A percentile compares a stretch with the other conserved stretches of the same genome.
phyloP scores from a whole-genome alignment of 2,797 vertebrate genomes.

The Notolabrus celidotus region DNA sequence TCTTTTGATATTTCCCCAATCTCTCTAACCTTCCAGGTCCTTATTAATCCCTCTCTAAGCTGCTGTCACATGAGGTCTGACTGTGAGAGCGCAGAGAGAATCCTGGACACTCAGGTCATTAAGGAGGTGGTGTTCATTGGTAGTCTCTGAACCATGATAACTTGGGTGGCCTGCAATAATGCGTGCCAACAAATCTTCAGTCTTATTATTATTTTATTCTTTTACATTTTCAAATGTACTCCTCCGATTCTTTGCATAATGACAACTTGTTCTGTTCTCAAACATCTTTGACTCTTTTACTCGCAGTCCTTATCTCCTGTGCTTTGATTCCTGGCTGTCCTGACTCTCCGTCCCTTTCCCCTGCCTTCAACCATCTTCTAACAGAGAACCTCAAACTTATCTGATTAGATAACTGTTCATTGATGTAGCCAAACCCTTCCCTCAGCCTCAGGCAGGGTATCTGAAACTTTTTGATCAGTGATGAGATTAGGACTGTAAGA shows the following conservation, averaged over 20 bases:
- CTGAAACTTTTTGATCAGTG: conserved; percentile 55
- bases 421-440: conserved; percentile 55
- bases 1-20: conserved; percentile 22
- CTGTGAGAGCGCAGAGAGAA: conserved; percentile 58
- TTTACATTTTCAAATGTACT: not conserved
- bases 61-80: conserved; percentile 78
- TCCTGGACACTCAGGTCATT: conserved; percentile 48
- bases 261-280: not conserved
- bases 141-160: conserved; percentile 50
- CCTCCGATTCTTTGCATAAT: not conserved
- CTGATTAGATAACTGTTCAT: conserved; percentile 63
- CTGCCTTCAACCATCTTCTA: conserved; percentile 31
- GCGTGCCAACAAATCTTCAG: not conserved
- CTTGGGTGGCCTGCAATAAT: conserved; percentile 4
- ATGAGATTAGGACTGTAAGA: conserved; percentile 45
- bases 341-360: conserved; percentile 21
- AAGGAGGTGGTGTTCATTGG: conserved; percentile 47
- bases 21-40: conserved; percentile 41
- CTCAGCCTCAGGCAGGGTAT: conserved; percentile 25
- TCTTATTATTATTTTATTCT: not conserved
- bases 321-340: conserved; percentile 31
- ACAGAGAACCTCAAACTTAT: conserved; percentile 55
- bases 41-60: conserved; percentile 77
- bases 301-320: conserved; percentile 4
- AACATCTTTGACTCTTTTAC: too few relatives aligned